Conservation (phyloP, 1,140 invertebrate species). For the Eupristina koningsbergeri region DNA sequence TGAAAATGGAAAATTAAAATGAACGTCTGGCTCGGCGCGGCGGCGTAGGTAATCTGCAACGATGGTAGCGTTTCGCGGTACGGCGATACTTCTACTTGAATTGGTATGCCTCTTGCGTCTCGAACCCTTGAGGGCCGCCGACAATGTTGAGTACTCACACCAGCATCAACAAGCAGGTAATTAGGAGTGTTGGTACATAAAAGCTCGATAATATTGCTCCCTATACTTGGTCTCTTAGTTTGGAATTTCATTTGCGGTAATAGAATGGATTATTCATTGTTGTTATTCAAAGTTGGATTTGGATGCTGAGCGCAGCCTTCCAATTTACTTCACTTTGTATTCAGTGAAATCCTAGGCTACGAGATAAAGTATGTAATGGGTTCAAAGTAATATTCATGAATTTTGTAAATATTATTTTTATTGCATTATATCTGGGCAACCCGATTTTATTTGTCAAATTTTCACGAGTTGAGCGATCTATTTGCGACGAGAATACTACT, state of each 20-base stretch:
- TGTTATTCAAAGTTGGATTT: too few relatives aligned
- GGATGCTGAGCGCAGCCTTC: too few relatives aligned
- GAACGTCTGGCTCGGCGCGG: not conserved
- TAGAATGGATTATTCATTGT: not conserved
- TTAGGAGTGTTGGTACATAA: not conserved
- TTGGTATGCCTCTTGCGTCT: slow-evolving; percentile 53
- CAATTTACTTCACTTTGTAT: not conserved
- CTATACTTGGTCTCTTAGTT: not conserved
- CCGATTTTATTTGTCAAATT: too few relatives aligned
- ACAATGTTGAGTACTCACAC: slow-evolving; percentile 17
- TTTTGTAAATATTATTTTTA: too few relatives aligned
- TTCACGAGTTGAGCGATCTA: too few relatives aligned
- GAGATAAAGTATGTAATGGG: not conserved
- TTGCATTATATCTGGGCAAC: too few relatives aligned
- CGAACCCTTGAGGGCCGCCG: slow-evolving; percentile 49
- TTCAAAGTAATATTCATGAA: too few relatives aligned
- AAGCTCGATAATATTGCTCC: not conserved
- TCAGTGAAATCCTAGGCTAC: not conserved
- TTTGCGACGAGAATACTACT: too few relatives aligned
- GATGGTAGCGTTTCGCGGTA: slow-evolving; percentile 5
- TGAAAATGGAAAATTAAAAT: not conserved
- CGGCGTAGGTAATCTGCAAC: not conserved
- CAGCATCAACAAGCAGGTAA: slow-evolving; percentile 45
- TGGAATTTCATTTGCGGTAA: not conserved
- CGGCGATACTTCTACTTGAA: slow-evolving; percentile 15